phyloP scores from a whole-genome alignment of 2,888 invertebrate genomes.

The Gandaritis pyraliata region DNA sequence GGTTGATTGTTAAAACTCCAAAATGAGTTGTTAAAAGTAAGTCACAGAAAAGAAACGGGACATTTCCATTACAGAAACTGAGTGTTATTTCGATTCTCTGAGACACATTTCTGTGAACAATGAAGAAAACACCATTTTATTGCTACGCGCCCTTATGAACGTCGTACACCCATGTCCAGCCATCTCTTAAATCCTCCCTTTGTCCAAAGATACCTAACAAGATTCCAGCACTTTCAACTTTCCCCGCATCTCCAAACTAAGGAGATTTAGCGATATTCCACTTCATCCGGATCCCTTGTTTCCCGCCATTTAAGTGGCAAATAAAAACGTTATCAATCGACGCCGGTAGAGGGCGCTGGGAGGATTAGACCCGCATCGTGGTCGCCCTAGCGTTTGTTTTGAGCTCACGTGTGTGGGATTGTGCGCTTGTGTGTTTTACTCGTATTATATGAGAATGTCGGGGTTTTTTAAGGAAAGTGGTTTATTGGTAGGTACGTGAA shows the following conservation, averaged over 20 bases:
- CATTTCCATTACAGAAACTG: no score
- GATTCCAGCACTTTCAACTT: conserved; percentile 40
- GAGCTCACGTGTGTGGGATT: conserved; percentile 5
- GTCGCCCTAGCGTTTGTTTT: conserved; percentile 47
- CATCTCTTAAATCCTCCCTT: conserved; percentile 33
- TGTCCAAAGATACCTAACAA: conserved; percentile 38
- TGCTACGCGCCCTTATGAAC: conserved; percentile 1
- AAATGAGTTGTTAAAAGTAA: no score
- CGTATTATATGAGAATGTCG: conserved; percentile 1
- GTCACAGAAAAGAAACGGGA: no score
- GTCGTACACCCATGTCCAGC: conserved; percentile 22
- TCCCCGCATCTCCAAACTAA: conserved; percentile 42
- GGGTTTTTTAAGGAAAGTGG: background rate
- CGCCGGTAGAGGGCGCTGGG: conserved; percentile 45
- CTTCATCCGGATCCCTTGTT: conserved; percentile 54
- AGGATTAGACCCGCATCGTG: conserved; percentile 51
- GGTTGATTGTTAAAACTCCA: no score
- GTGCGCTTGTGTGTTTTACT: conserved; percentile 9
- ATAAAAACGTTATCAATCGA: conserved; percentile 67
- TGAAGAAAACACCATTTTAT: conserved; percentile 1
- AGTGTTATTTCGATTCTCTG: background rate
- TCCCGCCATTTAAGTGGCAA: conserved; percentile 59
- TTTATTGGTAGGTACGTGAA: no score
- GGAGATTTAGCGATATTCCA: conserved; percentile 54
- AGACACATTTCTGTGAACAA: background rate